Base-by-base conservation (phyloP, 1,140 invertebrate species). In the Drosophila biarmipes region DNA sequence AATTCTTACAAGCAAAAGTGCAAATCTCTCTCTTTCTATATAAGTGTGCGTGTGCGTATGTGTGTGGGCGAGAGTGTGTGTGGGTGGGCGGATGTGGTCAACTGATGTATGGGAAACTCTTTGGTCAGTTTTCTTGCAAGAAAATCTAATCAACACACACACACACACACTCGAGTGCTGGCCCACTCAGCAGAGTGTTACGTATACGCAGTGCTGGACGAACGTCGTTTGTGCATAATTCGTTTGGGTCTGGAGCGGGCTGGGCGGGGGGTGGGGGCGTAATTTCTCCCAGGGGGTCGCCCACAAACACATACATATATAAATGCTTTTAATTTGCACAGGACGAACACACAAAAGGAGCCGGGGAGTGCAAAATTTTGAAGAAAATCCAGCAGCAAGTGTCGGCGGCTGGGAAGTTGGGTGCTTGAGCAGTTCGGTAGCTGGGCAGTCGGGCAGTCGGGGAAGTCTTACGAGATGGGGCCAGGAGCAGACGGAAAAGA, bases 121-220 rank as follows among this genome's bases (percentile, higher is more conserved):
- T 87, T 82, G 82, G 78, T 87, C 78, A 89, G 82, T 87, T 87
- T 89, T 89, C 82, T 87, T 87, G 78, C 84, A 87, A 87, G 82
- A 87, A 86, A 87, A 87, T 86, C 82, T 87, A 87, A 87, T 87
- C 82, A 87, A 82, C 82, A 87, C 68, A 86, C 73, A 74, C 48
- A 66, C 58, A 78, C 82, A 78, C 63, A 77, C 78, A 74, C 38
- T 52, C 56, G 46, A 53, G 6, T 48, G 10, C 27, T 24, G 29
- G 31, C 46, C 10, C 40, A 43, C 54, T 53, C 29, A 37, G 67
- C 37, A 57, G 62, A 37, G 66, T 38, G 82, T 87, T 86, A 87
- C 81, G 81, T 86, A 86, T 81, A 86, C 78, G 81, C 82, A 81
- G 64, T 52, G 81, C 55, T 57, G 71, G 67, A 62, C 71, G 77